Percentiles rank a stretch among this genome's conserved stretches.
Evolutionary conservation across 1,140 invertebrate species (phyloP).

Genomic region (Micrasema longulum): DNA sequence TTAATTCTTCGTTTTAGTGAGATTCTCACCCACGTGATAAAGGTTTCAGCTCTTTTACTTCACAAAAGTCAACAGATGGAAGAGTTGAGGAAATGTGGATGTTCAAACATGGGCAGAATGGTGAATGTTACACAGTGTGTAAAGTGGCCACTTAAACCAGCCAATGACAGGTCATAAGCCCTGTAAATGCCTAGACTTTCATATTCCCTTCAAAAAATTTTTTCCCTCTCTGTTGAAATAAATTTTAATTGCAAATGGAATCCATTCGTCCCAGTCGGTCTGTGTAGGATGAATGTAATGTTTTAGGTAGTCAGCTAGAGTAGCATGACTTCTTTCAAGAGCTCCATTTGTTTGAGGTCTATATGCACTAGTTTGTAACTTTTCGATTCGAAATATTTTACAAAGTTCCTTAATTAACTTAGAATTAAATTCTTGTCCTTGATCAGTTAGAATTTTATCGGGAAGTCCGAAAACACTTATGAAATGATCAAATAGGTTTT

Average conservation of each 20-base stretch:
- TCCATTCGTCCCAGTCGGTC: constrained; percentile 57
- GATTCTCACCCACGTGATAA: too few species aligned
- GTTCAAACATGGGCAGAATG: too few species aligned
- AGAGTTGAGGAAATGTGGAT: too few species aligned
- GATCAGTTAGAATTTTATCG: constrained; percentile 56
- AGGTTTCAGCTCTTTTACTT: too few species aligned
- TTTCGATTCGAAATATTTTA: constrained; percentile 55
- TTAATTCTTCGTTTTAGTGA: too few species aligned
- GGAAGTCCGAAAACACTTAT: constrained; percentile 56
- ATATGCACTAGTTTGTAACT: constrained; percentile 54
- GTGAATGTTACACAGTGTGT: too few species aligned
- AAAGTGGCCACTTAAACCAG: too few species aligned
- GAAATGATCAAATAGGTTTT: background rate
- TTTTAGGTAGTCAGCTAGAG: constrained; percentile 55
- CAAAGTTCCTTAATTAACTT: constrained; percentile 55
- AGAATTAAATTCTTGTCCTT: constrained; percentile 56
- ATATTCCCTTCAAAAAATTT: too few species aligned
- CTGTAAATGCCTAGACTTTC: too few species aligned
- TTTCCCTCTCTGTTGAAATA: too few species aligned
- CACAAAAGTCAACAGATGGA: too few species aligned
- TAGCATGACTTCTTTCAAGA: constrained; percentile 54
- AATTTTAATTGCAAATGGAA: constrained; percentile 53
- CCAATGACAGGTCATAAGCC: too few species aligned
- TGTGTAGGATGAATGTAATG: constrained; percentile 51
- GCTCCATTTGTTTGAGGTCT: constrained; percentile 55